phyloP scores from a whole-genome alignment of 2,888 invertebrate genomes.

The Autographa pulchrina region DNA sequence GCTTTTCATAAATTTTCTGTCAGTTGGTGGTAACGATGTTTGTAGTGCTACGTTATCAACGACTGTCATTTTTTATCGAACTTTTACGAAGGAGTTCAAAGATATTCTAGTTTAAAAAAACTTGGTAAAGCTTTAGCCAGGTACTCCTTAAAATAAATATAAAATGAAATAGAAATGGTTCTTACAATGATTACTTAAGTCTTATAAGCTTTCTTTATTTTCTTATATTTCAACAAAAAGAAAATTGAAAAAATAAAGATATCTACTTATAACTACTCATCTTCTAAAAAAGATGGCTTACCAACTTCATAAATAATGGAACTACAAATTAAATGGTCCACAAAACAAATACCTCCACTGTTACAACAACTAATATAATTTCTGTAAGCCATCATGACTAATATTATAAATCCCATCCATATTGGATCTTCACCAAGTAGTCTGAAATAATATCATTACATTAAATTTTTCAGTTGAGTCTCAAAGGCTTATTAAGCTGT shows the following conservation, averaged over 20 bases:
- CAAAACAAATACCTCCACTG: background rate
- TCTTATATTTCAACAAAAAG: background rate
- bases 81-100: too few species aligned
- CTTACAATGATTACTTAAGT: background rate
- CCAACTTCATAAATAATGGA: background rate
- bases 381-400: slow-evolving; percentile 18
- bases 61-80: too few species aligned
- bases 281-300: background rate
- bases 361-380: too few species aligned
- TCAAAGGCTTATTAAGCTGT: slow-evolving; percentile 51
- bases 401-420: slow-evolving; percentile 35
- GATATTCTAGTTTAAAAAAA: too few species aligned
- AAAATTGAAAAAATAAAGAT: background rate
- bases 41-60: too few species aligned
- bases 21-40: too few species aligned
- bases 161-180: background rate
- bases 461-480: slow-evolving; percentile 51
- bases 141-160: background rate
- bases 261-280: background rate
- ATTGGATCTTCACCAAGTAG: slow-evolving; percentile 27
- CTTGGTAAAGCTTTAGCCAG: background rate
- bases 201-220: background rate
- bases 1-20: too few species aligned
- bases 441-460: slow-evolving; percentile 37
- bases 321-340: background rate